These are phyloP conservation scores for Zeus faber DNA, from an alignment of 2,113 vertebrate genomes.

Conservation along the genomic window DNA sequence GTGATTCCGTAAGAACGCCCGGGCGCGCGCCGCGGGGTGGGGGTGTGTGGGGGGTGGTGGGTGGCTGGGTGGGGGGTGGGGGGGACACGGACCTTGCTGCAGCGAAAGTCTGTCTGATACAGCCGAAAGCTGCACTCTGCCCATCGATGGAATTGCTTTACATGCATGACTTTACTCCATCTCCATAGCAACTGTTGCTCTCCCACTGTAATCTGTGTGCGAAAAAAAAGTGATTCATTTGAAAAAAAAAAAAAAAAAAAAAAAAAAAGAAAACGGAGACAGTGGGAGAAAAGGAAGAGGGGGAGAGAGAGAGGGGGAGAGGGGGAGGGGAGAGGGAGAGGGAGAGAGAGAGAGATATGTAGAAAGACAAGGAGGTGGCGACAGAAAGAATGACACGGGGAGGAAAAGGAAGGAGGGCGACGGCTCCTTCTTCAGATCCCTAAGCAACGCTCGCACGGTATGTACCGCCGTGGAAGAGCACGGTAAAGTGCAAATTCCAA, in stretches of 20 bases:
- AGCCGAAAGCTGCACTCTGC: slow-evolving; percentile 28
- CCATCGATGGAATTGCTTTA: slow-evolving; percentile 54
- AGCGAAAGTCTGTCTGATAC: slow-evolving; percentile 17
- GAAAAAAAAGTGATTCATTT: slow-evolving; percentile 48
- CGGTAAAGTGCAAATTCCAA: no score
- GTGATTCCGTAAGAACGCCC: no score
- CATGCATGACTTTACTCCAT: slow-evolving; percentile 65
- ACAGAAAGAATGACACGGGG: not conserved
- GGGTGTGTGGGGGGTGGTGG: no score
- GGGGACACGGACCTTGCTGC: slow-evolving; percentile 24
- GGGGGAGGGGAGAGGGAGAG: slow-evolving; percentile 2
- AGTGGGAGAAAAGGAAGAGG: slow-evolving; percentile 2
- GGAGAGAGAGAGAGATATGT: not conserved
- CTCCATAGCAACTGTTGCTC: slow-evolving; percentile 78
- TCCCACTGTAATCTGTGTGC: slow-evolving; percentile 56
- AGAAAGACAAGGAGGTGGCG: not conserved
- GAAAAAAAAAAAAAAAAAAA: slow-evolving; percentile 13
- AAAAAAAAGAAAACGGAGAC: slow-evolving; percentile 23
- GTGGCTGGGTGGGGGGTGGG: no score
- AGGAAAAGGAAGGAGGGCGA: not conserved
- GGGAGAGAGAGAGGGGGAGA: slow-evolving; percentile 12
- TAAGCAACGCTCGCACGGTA: no score
- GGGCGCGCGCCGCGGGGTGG: no score
- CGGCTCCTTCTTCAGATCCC: not conserved
- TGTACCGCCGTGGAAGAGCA: no score